Evolutionary conservation across 2,888 invertebrate species (phyloP).

Genomic region (Heteromurus nitidus): DNA sequence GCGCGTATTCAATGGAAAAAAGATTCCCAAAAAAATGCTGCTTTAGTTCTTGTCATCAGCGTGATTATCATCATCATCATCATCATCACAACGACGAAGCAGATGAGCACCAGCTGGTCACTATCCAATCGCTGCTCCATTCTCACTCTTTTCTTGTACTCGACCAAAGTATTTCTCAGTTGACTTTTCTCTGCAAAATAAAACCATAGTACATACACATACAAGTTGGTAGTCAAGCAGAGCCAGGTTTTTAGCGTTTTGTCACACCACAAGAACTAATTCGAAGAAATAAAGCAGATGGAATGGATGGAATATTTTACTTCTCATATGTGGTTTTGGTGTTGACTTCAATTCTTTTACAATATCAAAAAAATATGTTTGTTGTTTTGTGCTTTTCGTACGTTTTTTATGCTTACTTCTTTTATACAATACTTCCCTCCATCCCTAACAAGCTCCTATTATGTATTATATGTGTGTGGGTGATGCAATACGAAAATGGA

Average conservation of each 20-base stretch:
- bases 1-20: too few relatives aligned
- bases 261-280: slow-evolving; percentile 10
- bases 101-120: slow-evolving; percentile 62
- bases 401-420: too few relatives aligned
- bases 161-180: not conserved
- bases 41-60: slow-evolving; percentile 12
- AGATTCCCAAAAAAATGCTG: not conserved
- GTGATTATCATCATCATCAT: not conserved
- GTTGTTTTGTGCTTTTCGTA: too few relatives aligned
- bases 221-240: too few relatives aligned
- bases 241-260: slow-evolving; percentile 1
- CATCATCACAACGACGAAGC: not conserved
- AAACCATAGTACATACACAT: too few relatives aligned
- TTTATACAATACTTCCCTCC: too few relatives aligned
- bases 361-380: too few relatives aligned
- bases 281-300: not conserved
- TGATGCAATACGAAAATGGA: not conserved
- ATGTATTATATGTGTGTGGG: not conserved
- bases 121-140: slow-evolving; percentile 22
- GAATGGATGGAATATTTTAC: too few relatives aligned
- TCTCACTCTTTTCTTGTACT: not conserved
- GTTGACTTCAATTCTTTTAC: too few relatives aligned
- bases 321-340: too few relatives aligned
- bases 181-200: not conserved
- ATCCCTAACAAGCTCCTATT: too few relatives aligned